Percentiles rank a stretch among this genome's conserved stretches.
Evolutionary conservation across 2,113 vertebrate genomes (phyloP).

Genomic region (Abramis brama): DNA sequence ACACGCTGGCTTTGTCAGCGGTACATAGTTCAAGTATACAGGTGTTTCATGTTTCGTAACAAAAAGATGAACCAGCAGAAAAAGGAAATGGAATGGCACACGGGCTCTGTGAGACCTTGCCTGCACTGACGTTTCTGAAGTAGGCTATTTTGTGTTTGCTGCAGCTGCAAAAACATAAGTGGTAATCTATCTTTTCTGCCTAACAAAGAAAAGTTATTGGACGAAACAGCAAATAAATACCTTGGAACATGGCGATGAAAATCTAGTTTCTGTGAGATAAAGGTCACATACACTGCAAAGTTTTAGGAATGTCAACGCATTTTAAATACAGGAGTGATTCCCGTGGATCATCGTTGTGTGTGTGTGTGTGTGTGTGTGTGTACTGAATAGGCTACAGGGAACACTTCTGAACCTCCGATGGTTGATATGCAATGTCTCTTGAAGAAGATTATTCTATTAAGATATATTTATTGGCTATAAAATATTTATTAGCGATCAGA

Average conservation of each 20-base stretch:
- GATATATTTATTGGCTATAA: too few relatives aligned
- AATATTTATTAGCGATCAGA: not conserved
- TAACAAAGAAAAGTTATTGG: conserved; percentile 17
- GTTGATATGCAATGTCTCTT: too few relatives aligned
- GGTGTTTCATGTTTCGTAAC: conserved; percentile 46
- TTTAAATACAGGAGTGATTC: not conserved
- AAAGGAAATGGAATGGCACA: conserved; percentile 30
- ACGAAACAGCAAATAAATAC: conserved; percentile 10
- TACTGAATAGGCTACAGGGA: not conserved
- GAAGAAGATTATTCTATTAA: too few relatives aligned
- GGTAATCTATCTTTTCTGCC: conserved; percentile 46
- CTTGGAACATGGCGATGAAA: not conserved
- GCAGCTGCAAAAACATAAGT: conserved; percentile 53
- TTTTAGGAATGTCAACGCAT: not conserved
- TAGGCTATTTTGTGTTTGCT: conserved; percentile 44
- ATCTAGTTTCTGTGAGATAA: not conserved
- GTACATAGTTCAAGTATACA: conserved; percentile 50
- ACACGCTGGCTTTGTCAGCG: conserved; percentile 43
- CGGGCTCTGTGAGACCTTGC: conserved; percentile 33
- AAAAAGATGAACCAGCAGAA: conserved; percentile 57
- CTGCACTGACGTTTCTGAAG: conserved; percentile 32
- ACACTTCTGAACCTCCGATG: too few relatives aligned
- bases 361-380: conserved; percentile 7
- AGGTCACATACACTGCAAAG: not conserved
- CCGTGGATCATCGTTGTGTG: not conserved